A percentile compares a stretch with the other conserved stretches of the same genome.
These are phyloP conservation scores for Cordilura impudica DNA, from an alignment of 2,888 invertebrate genomes.

Conservation along the genomic window DNA sequence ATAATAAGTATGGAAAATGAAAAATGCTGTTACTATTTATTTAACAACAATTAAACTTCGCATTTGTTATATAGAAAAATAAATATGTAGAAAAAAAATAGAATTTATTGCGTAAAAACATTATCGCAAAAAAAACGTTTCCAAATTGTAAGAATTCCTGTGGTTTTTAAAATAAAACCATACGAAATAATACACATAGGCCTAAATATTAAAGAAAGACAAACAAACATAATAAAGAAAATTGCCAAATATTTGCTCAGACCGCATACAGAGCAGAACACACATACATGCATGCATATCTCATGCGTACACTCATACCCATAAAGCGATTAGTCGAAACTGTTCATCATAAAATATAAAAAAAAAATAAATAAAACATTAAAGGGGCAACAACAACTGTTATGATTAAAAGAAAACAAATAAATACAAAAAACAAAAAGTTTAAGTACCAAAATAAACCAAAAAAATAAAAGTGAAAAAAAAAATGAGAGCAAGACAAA, in stretches of 20 bases:
- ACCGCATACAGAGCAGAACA: neutral
- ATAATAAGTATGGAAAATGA: too few species aligned
- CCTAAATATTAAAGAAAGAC: neutral
- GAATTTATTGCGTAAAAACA: neutral
- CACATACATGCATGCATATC: neutral
- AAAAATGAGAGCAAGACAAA: slow-evolving; percentile 51
- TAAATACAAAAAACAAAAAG: slow-evolving; percentile 6
- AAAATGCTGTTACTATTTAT: too few species aligned
- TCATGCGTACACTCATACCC: neutral
- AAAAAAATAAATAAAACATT: neutral
- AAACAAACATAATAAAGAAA: neutral
- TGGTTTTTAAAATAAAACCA: neutral
- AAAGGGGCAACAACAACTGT: slow-evolving; percentile 15
- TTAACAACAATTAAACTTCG: too few species aligned
- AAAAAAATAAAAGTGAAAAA: neutral
- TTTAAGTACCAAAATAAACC: slow-evolving; percentile 31
- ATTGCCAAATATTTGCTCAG: neutral
- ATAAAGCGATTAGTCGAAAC: slow-evolving; percentile 1
- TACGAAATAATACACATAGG: neutral
- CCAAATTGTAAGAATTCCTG: slow-evolving; percentile 14
- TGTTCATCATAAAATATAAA: neutral
- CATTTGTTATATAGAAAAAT: too few species aligned
- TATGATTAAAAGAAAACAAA: neutral
- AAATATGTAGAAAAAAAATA: too few species aligned
- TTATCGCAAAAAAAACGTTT: neutral